Conservation (phyloP, 2,888 invertebrate species). For the Megastigmus dorsalis region DNA sequence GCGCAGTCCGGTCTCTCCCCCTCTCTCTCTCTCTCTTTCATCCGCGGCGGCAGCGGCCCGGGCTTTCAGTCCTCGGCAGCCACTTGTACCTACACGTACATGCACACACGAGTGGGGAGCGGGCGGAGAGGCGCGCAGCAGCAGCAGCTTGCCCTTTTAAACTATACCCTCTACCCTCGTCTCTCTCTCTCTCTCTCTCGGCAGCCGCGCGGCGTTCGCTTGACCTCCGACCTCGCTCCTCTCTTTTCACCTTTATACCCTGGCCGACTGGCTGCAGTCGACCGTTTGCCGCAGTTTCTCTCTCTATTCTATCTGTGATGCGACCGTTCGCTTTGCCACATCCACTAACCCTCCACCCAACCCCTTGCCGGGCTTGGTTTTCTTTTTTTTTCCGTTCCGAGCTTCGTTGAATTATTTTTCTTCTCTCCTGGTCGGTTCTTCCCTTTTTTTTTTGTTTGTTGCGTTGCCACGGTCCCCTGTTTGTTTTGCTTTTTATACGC, state of each 20-base stretch:
- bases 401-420: too few species aligned
- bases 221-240: too few species aligned
- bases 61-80: conserved; percentile 52
- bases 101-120: too few species aligned
- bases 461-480: not conserved
- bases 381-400: not conserved
- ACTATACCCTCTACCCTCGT: not conserved
- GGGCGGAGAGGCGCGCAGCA: too few species aligned
- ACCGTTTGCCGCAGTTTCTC: not conserved
- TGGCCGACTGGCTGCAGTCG: not conserved
- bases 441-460: not conserved
- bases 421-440: too few species aligned
- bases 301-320: not conserved
- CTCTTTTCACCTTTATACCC: too few species aligned
- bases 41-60: conserved; percentile 38
- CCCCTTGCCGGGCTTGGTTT: not conserved
- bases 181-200: not conserved
- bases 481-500: not conserved
- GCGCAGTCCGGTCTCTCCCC: too few species aligned
- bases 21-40: conserved; percentile 55
- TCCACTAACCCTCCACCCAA: too few species aligned
- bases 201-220: not conserved
- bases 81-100: conserved; percentile 22
- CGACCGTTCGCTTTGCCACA: too few species aligned
- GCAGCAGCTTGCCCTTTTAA: conserved; percentile 45